Conservation (phyloP, 2,113 vertebrate genomes). For the Microcebus jonahi region DNA sequence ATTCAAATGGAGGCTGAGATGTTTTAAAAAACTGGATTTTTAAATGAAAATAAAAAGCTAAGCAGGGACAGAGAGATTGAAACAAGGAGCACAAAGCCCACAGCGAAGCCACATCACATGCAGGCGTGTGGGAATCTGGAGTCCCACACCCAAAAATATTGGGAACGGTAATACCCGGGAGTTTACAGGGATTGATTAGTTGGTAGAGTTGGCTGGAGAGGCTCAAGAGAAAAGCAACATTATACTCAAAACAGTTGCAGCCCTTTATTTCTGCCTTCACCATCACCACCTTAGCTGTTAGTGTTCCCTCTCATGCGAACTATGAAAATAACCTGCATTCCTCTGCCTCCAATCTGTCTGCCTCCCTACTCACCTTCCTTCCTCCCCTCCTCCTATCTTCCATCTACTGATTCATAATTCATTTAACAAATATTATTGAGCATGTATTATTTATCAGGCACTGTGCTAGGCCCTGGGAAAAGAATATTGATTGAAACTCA, state of each 20-base stretch:
- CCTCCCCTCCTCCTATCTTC: neutral
- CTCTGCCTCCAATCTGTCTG: neutral
- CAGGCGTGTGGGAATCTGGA: neutral
- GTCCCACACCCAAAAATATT: neutral
- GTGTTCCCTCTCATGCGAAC: neutral
- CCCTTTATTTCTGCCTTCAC: neutral
- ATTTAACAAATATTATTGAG: neutral
- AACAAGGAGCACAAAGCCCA: neutral
- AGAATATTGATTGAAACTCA: neutral
- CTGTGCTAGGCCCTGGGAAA: neutral
- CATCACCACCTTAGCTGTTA: neutral
- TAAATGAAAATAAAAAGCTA: neutral
- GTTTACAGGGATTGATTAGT: fast-evolving
- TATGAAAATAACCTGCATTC: neutral
- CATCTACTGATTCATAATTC: neutral
- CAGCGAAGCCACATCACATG: fast-evolving
- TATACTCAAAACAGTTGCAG: neutral
- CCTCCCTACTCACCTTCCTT: too few species aligned
- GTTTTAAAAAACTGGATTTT: neutral
- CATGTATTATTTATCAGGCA: neutral
- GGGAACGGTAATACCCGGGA: too few species aligned
- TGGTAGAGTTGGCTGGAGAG: neutral
- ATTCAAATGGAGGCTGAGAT: neutral
- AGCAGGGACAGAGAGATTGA: neutral
- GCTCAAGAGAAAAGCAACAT: neutral